phyloP scores from a whole-genome alignment of 1,140 invertebrate genomes.

The Melipona quadrifasciata region DNA sequence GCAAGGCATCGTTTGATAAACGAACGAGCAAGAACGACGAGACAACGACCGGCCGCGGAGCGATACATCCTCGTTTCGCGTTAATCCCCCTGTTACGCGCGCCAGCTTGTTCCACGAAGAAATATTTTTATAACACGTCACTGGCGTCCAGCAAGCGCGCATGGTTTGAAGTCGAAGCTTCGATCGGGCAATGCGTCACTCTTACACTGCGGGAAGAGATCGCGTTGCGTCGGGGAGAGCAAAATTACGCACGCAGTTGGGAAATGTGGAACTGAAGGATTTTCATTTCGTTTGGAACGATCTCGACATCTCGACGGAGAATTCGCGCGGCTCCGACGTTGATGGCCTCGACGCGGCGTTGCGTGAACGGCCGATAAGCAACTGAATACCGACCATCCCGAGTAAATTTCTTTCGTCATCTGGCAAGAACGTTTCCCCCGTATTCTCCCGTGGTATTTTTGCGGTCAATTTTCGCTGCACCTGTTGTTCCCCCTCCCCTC shows the following conservation, averaged over 20 bases:
- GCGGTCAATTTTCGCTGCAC: conserved; percentile 56
- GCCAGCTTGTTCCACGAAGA: conserved; percentile 38
- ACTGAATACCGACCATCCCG: conserved; percentile 15
- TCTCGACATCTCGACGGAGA: not conserved
- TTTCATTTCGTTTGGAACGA: not conserved
- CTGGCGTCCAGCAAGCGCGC: not conserved
- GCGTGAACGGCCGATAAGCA: conserved; percentile 54
- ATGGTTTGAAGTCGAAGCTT: not conserved
- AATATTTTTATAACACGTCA: conserved; percentile 27
- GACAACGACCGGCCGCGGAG: not conserved
- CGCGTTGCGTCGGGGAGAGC: not conserved
- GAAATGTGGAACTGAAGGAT: not conserved
- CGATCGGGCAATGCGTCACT: not conserved
- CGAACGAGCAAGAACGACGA: conserved; percentile 48
- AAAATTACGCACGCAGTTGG: not conserved
- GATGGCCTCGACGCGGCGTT: conserved; percentile 49
- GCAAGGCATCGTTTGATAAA: conserved; percentile 62
- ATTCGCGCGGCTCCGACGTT: not conserved
- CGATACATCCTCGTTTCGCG: conserved; percentile 47
- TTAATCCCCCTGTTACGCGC: conserved; percentile 59
- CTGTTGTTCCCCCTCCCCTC: conserved; percentile 36
- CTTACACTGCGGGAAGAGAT: not conserved
- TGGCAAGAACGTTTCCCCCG: conserved; percentile 19
- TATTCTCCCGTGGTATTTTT: conserved; percentile 33
- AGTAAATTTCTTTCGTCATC: conserved; percentile 61